Conservation (phyloP, 2,113 vertebrate genomes). For the Microcebus lehilahytsara region DNA sequence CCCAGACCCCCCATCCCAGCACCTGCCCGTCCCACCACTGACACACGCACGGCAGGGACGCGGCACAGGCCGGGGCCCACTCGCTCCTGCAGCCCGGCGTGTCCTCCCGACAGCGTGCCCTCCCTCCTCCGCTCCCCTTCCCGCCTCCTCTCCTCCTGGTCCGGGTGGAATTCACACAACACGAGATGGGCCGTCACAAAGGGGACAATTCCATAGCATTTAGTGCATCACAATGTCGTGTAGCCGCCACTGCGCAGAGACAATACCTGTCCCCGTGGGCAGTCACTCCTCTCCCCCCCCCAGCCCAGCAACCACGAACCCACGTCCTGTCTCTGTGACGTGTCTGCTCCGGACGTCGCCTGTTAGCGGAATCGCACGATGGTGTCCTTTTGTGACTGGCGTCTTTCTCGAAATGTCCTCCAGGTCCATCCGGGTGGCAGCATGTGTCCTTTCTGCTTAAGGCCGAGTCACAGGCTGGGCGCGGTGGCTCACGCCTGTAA, state of each 20-base stretch:
- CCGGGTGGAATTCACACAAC: neutral
- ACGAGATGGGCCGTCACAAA: neutral
- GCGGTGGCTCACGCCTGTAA: too few species aligned
- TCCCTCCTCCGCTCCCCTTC: neutral
- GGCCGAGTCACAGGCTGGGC: neutral
- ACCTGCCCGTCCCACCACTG: too few species aligned
- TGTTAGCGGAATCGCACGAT: neutral
- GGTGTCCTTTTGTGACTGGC: neutral
- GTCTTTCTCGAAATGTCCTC: neutral
- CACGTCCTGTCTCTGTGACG: neutral
- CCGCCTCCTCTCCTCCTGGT: neutral
- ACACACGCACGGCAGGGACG: too few species aligned
- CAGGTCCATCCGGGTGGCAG: accelerated
- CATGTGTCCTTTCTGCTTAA: neutral
- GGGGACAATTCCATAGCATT: neutral
- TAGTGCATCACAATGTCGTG: neutral
- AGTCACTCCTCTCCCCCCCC: neutral
- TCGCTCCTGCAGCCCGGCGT: too few species aligned
- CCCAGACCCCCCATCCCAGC: too few species aligned
- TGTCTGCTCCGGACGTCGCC: neutral
- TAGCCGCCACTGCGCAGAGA: neutral
- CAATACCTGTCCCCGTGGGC: too few species aligned
- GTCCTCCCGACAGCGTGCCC: too few species aligned
- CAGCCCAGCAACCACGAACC: accelerated
- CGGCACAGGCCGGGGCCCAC: too few species aligned